Evolutionary conservation across 2,888 invertebrate genomes (phyloP).

Genomic region (Choristoneura rosaceana): DNA sequence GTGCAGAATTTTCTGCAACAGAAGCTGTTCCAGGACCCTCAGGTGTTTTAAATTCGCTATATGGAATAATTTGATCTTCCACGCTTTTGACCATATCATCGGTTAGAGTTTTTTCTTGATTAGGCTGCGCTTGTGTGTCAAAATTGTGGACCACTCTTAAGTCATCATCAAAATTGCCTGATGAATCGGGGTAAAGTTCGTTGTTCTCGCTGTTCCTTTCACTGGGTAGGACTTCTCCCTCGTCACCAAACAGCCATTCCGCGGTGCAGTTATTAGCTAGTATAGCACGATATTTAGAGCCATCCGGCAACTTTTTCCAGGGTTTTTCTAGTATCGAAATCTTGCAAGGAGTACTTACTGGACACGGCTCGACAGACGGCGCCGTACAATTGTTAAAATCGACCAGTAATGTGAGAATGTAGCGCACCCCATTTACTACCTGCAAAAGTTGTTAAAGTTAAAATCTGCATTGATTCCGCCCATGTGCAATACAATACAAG

Average conservation of each 20-base stretch:
- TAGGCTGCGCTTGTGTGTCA: slow-evolving; percentile 62
- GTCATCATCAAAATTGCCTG: slow-evolving; percentile 57
- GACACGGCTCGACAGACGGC: slow-evolving; percentile 58
- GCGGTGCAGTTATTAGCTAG: slow-evolving; percentile 88
- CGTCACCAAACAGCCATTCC: slow-evolving; percentile 79
- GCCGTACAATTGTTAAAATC: slow-evolving; percentile 76
- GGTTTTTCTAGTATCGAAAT: slow-evolving; percentile 88
- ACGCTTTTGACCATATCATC: slow-evolving; percentile 67
- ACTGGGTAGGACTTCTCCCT: slow-evolving; percentile 62
- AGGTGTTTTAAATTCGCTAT: slow-evolving; percentile 48
- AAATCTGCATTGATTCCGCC: neutral
- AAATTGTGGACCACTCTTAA: slow-evolving; percentile 64
- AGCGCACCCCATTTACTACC: slow-evolving; percentile 87
- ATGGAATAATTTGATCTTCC: slow-evolving; percentile 75
- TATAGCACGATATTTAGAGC: slow-evolving; percentile 86
- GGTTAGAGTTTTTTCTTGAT: slow-evolving; percentile 60
- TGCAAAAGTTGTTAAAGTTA: slow-evolving; percentile 56
- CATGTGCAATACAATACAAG: neutral
- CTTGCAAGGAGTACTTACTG: slow-evolving; percentile 80
- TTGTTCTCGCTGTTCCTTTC: slow-evolving; percentile 53
- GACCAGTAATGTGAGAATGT: slow-evolving; percentile 82
- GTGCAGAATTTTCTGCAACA: slow-evolving; percentile 40
- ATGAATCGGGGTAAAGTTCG: slow-evolving; percentile 50
- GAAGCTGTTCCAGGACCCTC: slow-evolving; percentile 29
- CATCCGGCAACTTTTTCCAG: slow-evolving; percentile 85